Percentiles rank a stretch among this genome's conserved stretches.
Conservation (phyloP, 35 echinoderm and acorn worm species). For the Anneissia japonica region DNA sequence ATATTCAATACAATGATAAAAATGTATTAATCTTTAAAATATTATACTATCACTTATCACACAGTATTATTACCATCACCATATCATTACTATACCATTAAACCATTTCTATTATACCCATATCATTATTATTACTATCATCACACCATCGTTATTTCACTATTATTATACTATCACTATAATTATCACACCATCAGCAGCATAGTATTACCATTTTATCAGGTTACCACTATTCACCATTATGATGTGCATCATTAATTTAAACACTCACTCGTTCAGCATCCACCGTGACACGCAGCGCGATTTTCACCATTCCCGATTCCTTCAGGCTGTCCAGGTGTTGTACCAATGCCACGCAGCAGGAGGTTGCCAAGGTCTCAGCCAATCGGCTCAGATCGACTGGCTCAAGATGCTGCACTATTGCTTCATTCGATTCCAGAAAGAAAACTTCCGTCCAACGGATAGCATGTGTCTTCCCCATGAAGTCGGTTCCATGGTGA, state of each 20-base stretch:
- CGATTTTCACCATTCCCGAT: slow-evolving; percentile 61
- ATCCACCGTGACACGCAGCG: slow-evolving; percentile 78
- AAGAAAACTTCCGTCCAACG: slow-evolving; percentile 99
- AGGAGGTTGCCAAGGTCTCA: slow-evolving; percentile 61
- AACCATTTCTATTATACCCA: too few relatives aligned
- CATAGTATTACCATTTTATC: background rate
- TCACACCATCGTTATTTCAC: too few relatives aligned
- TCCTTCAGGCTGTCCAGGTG: slow-evolving; percentile 59
- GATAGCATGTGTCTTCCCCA: slow-evolving; percentile 54
- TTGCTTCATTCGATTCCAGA: slow-evolving; percentile 51
- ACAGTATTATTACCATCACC: too few relatives aligned
- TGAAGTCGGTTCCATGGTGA: slow-evolving; percentile 79
- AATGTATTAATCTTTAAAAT: too few relatives aligned
- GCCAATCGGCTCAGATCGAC: slow-evolving; percentile 80
- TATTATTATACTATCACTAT: too few relatives aligned
- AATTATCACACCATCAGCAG: too few relatives aligned
- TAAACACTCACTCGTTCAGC: slow-evolving; percentile 55
- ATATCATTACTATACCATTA: too few relatives aligned
- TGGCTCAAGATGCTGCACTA: slow-evolving; percentile 52
- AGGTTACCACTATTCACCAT: background rate
- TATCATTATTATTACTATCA: too few relatives aligned
- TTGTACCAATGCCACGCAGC: slow-evolving; percentile 59
- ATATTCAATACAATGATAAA: too few relatives aligned
- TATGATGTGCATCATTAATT: background rate
- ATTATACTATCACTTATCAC: too few relatives aligned